These are phyloP conservation scores for Archivesica marissinica DNA, from an alignment of 1,140 invertebrate species.

Conservation along the genomic window DNA sequence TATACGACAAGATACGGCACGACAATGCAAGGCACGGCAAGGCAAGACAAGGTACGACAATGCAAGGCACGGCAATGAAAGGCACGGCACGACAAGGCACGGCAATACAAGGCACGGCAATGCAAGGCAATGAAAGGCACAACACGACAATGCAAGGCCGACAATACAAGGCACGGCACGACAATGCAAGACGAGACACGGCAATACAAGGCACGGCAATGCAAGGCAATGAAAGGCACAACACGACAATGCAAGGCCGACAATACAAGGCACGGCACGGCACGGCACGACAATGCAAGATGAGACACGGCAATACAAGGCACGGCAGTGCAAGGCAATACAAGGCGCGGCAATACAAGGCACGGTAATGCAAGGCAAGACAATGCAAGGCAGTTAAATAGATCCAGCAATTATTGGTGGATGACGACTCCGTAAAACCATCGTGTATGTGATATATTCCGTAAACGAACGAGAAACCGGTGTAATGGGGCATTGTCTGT, in stretches of 20 bases:
- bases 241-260: background rate
- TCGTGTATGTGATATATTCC: too few relatives aligned
- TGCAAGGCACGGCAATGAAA: slow-evolving; percentile 4
- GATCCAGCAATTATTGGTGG: background rate
- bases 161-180: background rate
- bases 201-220: background rate
- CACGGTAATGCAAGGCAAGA: background rate
- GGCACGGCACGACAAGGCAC: slow-evolving; percentile 8
- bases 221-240: background rate
- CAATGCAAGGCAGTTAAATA: slow-evolving; percentile 1
- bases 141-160: background rate
- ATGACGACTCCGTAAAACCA: too few relatives aligned
- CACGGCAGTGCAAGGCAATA: slow-evolving; percentile 3
- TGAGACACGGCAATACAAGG: background rate
- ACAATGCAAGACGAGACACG: background rate
- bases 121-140: background rate
- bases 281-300: slow-evolving; percentile 7
- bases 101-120: background rate
- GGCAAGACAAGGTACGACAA: slow-evolving; percentile 22
- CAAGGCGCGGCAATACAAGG: too few relatives aligned
- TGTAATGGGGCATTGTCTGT: too few relatives aligned
- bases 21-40: background rate
- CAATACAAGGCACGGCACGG: background rate
- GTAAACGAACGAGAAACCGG: too few relatives aligned
- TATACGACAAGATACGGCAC: background rate